phyloP scores from a whole-genome alignment of 1,140 invertebrate species.

The Drosophila kikkawai region DNA sequence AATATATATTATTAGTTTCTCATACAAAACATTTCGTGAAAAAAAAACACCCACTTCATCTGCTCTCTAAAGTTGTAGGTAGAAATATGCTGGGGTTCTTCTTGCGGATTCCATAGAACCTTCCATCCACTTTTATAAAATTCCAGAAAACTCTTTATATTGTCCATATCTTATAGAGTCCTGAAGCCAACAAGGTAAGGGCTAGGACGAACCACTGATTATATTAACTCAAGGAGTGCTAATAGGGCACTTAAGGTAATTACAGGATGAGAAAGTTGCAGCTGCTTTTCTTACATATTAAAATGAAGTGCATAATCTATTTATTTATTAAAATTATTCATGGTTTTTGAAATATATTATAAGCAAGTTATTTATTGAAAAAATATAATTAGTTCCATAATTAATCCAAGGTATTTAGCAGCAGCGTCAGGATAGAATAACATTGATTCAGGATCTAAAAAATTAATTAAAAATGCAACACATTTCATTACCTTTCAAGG shows the following conservation, averaged over 20 bases:
- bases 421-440: slow-evolving; percentile 49
- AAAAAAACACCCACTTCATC: slow-evolving; percentile 9
- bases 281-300: slow-evolving; percentile 4
- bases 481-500: too few relatives aligned
- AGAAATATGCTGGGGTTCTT: background rate
- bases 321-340: background rate
- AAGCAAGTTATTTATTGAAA: too few relatives aligned
- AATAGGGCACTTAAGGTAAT: background rate
- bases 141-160: background rate
- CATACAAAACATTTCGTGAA: background rate
- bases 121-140: background rate
- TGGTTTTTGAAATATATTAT: background rate
- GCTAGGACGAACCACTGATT: background rate
- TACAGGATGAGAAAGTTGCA: slow-evolving; percentile 12
- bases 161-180: background rate
- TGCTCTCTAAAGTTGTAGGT: background rate
- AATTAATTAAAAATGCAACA: background rate
- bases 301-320: too few relatives aligned
- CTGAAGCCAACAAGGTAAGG: background rate
- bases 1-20: background rate
- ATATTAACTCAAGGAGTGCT: background rate
- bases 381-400: too few relatives aligned
- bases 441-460: slow-evolving; percentile 57
- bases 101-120: background rate
- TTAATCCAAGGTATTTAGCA: background rate